Conservation (phyloP, 1,140 invertebrate genomes). For the Onthophagus taurus region DNA sequence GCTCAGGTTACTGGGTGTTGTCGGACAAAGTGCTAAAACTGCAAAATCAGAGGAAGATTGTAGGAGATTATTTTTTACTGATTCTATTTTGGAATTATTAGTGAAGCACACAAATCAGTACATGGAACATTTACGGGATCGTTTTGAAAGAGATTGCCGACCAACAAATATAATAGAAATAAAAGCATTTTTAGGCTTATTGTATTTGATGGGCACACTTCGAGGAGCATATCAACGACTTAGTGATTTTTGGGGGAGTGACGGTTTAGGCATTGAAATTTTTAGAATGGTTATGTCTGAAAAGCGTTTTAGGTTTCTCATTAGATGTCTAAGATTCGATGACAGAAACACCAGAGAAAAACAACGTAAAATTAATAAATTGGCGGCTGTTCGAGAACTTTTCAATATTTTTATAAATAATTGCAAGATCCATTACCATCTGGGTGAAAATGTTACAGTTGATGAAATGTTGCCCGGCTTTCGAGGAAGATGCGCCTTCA, state of each 20-base stretch:
- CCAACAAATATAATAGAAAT: conserved; percentile 10
- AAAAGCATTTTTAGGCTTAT: too few species aligned
- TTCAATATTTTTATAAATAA: conserved; percentile 33
- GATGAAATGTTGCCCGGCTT: conserved; percentile 38
- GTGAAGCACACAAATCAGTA: conserved; percentile 11
- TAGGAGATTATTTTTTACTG: conserved; percentile 12
- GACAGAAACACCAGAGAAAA: conserved; percentile 25
- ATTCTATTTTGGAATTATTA: conserved; percentile 10
- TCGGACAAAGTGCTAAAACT: conserved; percentile 8
- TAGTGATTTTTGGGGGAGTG: conserved; percentile 23
- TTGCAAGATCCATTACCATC: conserved; percentile 32
- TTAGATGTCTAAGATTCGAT: conserved; percentile 28
- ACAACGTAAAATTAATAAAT: conserved; percentile 22
- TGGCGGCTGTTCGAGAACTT: conserved; percentile 34
- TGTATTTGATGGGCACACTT: too few species aligned
- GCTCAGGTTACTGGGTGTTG: conserved; percentile 9
- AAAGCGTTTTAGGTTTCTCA: conserved; percentile 29
- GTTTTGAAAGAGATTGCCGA: conserved; percentile 11
- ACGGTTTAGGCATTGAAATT: conserved; percentile 22
- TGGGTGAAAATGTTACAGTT: conserved; percentile 30
- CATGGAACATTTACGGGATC: conserved; percentile 5
- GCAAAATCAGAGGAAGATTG: conserved; percentile 12
- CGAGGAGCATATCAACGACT: too few species aligned
- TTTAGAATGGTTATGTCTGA: conserved; percentile 24
- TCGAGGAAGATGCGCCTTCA: conserved; percentile 35